Evolutionary conservation across 2,888 invertebrate species (phyloP), one percentile per base, ranked within the genome.

Genomic region (Hydropsyche betteni): DNA sequence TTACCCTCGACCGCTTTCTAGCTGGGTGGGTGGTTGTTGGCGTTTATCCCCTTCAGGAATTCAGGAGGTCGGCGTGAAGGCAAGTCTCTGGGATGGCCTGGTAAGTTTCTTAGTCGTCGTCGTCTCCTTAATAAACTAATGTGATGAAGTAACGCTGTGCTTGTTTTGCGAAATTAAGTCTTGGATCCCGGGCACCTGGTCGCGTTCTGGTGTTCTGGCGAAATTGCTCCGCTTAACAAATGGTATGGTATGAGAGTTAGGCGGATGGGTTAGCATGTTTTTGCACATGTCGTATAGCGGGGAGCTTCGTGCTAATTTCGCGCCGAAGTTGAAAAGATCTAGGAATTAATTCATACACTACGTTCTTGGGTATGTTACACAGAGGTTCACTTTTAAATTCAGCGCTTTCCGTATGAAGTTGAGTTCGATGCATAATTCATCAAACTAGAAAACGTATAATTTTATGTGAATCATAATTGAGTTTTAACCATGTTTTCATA

Each of bases 51-150:
- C 8, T 8, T n/a, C 8, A 58, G 58, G 8, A 58, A 24, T 24
- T 58, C 58, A 58, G 8, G 8, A 58, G 58, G 58, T 24, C 14
- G 24, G 24, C 24, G 24, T 2, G 24, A 24, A 24, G 24, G 24
- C 24, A 24, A 24, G 24, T 44, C 44, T 4, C 44, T 4, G 44
- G 10, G 44, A 10, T 8, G 7, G 6, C 44, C 44, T 44, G 53
- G 58, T 24, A 58, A 14, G 53, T 53, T n/a, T 16, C 53, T 24
- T 16, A 8, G 10, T 14, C 5, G 58, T 58, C 58, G 10, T 16
- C 10, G 53, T 24, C 58, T 58, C 58, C 58, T 58, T 58, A 58
- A 58, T 58, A 58, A 58, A 58, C 58, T 58, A 58, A 58, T 58
- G 58, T 58, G 58, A 58, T 58, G 58, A 16, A 58, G 16, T 24